Percentiles rank a stretch among this genome's conserved stretches.
Conservation (phyloP, 1,140 invertebrate species). For the Polypedilum pembai region DNA sequence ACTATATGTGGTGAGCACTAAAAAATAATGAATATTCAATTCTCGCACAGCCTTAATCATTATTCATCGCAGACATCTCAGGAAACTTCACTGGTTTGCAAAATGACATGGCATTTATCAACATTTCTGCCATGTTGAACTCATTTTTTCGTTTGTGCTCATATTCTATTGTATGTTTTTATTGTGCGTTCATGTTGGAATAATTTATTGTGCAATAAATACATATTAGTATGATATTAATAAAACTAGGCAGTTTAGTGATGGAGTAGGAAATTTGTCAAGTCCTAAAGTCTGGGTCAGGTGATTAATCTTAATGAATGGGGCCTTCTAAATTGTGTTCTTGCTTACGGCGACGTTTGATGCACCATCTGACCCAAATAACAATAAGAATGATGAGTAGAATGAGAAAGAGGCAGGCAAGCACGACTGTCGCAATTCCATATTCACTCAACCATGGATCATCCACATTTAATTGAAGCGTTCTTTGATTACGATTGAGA, state of each 20-base stretch:
- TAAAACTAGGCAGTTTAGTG: not conserved
- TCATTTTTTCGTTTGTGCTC: too few species aligned
- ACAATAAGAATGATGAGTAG: conserved; percentile 48
- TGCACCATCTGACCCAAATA: conserved; percentile 48
- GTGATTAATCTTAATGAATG: conserved; percentile 16
- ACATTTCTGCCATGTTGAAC: not conserved
- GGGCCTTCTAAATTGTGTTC: not conserved
- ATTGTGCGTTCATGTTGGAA: conserved; percentile 1
- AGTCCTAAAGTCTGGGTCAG: not conserved
- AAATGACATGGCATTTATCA: conserved; percentile 11
- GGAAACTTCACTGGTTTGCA: not conserved
- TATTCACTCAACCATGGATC: conserved; percentile 42
- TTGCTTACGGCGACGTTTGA: conserved; percentile 43
- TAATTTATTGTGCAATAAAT: conserved; percentile 14
- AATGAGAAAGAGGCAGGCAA: conserved; percentile 42
- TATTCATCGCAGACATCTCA: not conserved
- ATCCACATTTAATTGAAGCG: conserved; percentile 50
- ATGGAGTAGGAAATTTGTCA: conserved; percentile 1
- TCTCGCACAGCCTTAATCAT: not conserved
- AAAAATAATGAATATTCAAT: conserved; percentile 3
- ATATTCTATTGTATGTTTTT: conserved; percentile 13
- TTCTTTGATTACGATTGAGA: conserved; percentile 50
- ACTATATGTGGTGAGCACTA: not conserved
- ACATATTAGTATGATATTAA: conserved; percentile 20
- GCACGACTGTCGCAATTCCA: conserved; percentile 49